phyloP scores from a whole-genome alignment of 1,140 invertebrate genomes.

The Anoplolepis gracilipes region DNA sequence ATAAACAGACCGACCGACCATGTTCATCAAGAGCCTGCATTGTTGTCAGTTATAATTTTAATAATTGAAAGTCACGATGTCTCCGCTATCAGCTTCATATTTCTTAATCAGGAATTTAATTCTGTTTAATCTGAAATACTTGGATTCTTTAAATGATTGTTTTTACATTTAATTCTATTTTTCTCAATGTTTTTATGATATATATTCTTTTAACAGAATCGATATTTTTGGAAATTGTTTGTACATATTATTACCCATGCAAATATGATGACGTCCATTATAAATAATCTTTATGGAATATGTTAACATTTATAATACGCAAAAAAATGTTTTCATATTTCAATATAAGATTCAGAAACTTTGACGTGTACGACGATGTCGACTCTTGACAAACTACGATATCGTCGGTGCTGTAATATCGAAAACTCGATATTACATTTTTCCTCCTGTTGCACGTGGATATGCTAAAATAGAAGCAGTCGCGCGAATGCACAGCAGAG shows the following conservation, averaged over 20 bases:
- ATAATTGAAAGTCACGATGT: not conserved
- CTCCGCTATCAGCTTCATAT: no score
- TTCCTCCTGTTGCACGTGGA: constrained; percentile 67
- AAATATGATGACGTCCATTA: not conserved
- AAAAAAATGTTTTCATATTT: not conserved
- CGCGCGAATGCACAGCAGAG: constrained; percentile 75
- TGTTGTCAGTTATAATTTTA: not conserved
- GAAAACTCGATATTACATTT: constrained; percentile 53
- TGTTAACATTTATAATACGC: not conserved
- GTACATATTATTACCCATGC: not conserved
- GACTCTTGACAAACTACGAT: constrained; percentile 27
- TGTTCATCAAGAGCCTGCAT: constrained; percentile 30
- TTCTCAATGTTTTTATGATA: not conserved
- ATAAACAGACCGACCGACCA: constrained; percentile 54
- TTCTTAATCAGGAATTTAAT: not conserved
- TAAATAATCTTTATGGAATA: not conserved
- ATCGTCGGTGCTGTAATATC: constrained; percentile 1
- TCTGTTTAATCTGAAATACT: not conserved
- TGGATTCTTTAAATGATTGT: not conserved
- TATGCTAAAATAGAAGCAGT: constrained; percentile 73
- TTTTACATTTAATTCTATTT: constrained; percentile 6
- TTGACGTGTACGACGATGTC: not conserved
- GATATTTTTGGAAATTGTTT: not conserved
- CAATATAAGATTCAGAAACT: not conserved
- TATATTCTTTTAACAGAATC: not conserved